These are phyloP conservation scores for Megalops cyprinoides DNA, from an alignment of 2,797 vertebrate species.

Conservation along the genomic window DNA sequence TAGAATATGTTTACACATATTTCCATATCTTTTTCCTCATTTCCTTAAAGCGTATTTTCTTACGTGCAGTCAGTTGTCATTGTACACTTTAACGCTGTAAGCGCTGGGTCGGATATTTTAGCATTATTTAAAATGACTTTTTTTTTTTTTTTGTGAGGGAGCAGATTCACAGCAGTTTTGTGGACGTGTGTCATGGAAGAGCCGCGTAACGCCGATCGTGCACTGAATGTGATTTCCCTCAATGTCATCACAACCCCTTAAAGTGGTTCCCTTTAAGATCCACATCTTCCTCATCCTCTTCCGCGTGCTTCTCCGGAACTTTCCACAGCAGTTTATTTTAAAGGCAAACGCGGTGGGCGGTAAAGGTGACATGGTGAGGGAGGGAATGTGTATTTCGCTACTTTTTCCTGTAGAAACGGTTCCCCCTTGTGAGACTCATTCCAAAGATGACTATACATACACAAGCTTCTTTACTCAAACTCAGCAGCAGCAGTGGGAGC, in stretches of 20 bases:
- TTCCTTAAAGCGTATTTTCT: too few relatives aligned
- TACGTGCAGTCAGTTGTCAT: too few relatives aligned
- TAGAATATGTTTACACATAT: too few relatives aligned
- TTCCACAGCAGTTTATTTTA: conserved; percentile 11
- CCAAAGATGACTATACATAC: neutral
- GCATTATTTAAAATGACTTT: too few relatives aligned
- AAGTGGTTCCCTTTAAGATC: neutral
- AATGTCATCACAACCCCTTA: too few relatives aligned
- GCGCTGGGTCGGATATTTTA: too few relatives aligned
- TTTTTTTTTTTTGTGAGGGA: too few relatives aligned
- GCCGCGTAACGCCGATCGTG: neutral
- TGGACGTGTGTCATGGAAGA: too few relatives aligned
- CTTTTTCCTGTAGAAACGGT: neutral
- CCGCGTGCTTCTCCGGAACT: neutral
- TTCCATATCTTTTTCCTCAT: too few relatives aligned
- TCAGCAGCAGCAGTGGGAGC: neutral
- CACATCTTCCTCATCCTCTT: neutral
- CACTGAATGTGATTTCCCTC: too few relatives aligned
- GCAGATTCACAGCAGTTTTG: too few relatives aligned
- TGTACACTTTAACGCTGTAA: too few relatives aligned
- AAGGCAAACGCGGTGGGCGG: conserved; percentile 14
- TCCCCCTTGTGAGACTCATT: neutral
- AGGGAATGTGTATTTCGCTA: neutral
- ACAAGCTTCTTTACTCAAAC: neutral
- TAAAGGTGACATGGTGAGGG: neutral